Evolutionary conservation across 2,888 invertebrate species (phyloP), one percentile per base, ranked within the genome.

Genomic region (Acanthosepion esculentum): DNA sequence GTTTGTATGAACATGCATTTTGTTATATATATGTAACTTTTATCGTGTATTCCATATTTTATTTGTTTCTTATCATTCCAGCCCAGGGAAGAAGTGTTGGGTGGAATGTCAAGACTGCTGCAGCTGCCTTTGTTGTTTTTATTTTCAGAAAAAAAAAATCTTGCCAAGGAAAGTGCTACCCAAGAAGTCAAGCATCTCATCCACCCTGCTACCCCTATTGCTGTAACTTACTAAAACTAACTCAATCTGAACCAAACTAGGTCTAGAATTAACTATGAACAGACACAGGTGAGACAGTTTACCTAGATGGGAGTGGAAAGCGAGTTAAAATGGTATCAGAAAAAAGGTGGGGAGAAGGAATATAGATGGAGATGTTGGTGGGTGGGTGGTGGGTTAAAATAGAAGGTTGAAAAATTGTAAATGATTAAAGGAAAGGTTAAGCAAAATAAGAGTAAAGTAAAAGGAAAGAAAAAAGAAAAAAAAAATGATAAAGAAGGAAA

Each of bases 101-200:
- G 78, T 78, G 78, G 78, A n/a, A 18, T 33, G n/a, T 78, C 78
- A 15, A 15, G 78, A 78, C 78, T 78, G n/a, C 18, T n/a, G 78
- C 78, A 78, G 78, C 78, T 78, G 78, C n/a, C 78, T 78, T 78
- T 78, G n/a, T n/a, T 78, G n/a, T n/a, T 78, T 78, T n/a, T 78
- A n/a, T 15, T 78, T 78, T n/a, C n/a, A 78, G n/a, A 78, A 78
- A 78, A 78, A 33, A n/a, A 78, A 78, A 29, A 78, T 78, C 78
- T 78, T 78, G n/a, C 78, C 78, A n/a, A 78, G 78, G 33, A 78
- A 33, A 78, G 78, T 59, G 59, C 59, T 59, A 59, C 59, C 59
- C 59, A 59, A 78, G 33, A n/a, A n/a, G 33, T 78, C 78, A 15
- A n/a, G n/a, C 78, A n/a, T 78, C n/a, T 12, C 78, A n/a, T n/a